Percentiles rank a stretch among this genome's conserved stretches.
phyloP scores from a whole-genome alignment of 64 coral and sea anemone genomes.

The Porites lutea region DNA sequence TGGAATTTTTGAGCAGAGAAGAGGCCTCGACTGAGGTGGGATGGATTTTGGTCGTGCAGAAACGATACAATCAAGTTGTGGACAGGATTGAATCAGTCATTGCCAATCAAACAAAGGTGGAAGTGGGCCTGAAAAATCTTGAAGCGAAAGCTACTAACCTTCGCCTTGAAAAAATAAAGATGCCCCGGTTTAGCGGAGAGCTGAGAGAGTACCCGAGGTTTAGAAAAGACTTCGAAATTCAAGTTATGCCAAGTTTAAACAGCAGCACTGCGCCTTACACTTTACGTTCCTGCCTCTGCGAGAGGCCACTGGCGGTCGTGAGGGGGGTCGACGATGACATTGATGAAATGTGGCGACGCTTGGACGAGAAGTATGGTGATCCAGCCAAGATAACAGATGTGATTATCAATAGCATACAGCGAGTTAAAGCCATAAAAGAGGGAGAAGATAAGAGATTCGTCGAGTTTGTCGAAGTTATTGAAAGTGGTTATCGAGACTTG shows the following conservation, averaged over 20 bases:
- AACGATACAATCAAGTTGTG: too few relatives aligned
- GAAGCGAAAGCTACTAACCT: slow-evolving; percentile 5
- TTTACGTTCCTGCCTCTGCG: slow-evolving; percentile 22
- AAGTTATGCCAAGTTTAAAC: not conserved
- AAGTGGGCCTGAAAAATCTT: too few relatives aligned
- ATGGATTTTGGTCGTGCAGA: too few relatives aligned
- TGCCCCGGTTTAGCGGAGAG: slow-evolving; percentile 1
- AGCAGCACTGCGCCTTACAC: slow-evolving; percentile 12
- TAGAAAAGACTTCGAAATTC: slow-evolving; percentile 24
- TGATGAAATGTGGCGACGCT: slow-evolving; percentile 30
- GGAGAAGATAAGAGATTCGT: slow-evolving; percentile 50
- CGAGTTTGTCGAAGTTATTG: slow-evolving; percentile 26
- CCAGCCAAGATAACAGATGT: slow-evolving; percentile 9
- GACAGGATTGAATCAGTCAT: too few relatives aligned
- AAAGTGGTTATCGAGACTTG: slow-evolving; percentile 28
- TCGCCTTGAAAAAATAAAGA: not conserved
- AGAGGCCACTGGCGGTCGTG: not conserved
- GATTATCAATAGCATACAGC: slow-evolving; percentile 12
- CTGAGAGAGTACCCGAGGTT: not conserved
- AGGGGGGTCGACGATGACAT: slow-evolving; percentile 36
- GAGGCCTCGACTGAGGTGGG: too few relatives aligned
- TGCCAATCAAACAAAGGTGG: too few relatives aligned
- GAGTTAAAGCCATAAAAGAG: slow-evolving; percentile 27
- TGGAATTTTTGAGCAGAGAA: too few relatives aligned
- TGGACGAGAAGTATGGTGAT: slow-evolving; percentile 46